Evolutionary conservation across 1,140 invertebrate genomes (phyloP).

Genomic region (Paraescarpia echinospica): DNA sequence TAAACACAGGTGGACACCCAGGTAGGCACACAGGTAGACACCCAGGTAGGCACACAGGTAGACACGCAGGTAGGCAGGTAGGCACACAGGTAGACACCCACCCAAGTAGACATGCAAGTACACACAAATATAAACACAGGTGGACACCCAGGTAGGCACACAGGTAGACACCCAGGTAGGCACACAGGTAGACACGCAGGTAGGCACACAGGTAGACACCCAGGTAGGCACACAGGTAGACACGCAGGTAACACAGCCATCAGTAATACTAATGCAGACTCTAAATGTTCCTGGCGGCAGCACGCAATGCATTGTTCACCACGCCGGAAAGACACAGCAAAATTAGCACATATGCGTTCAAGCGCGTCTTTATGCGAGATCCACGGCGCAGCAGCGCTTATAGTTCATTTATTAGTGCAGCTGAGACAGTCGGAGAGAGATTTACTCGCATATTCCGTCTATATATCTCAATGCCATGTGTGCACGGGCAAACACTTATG

Average conservation of each 20-base stretch:
- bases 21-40: too few relatives aligned
- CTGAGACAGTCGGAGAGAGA: neutral
- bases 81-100: too few relatives aligned
- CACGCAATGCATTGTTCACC: neutral
- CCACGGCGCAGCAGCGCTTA: neutral
- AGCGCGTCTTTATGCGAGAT: neutral
- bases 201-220: too few relatives aligned
- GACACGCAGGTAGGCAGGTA: too few relatives aligned
- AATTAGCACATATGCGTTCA: neutral
- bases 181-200: too few relatives aligned
- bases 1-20: too few relatives aligned
- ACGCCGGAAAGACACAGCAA: neutral
- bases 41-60: too few relatives aligned
- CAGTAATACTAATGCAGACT: neutral
- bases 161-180: too few relatives aligned
- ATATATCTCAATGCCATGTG: neutral
- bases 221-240: neutral
- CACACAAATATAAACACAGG: too few relatives aligned
- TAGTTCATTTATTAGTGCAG: neutral
- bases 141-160: too few relatives aligned
- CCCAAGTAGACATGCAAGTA: too few relatives aligned
- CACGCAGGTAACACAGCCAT: neutral
- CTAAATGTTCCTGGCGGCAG: neutral
- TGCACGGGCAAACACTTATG: neutral
- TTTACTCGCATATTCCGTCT: neutral